Percentiles rank a stretch among this genome's conserved stretches.
These are phyloP conservation scores for Enteromius paludinosus DNA, from an alignment of 2,797 vertebrate species.

Conservation along the genomic window DNA sequence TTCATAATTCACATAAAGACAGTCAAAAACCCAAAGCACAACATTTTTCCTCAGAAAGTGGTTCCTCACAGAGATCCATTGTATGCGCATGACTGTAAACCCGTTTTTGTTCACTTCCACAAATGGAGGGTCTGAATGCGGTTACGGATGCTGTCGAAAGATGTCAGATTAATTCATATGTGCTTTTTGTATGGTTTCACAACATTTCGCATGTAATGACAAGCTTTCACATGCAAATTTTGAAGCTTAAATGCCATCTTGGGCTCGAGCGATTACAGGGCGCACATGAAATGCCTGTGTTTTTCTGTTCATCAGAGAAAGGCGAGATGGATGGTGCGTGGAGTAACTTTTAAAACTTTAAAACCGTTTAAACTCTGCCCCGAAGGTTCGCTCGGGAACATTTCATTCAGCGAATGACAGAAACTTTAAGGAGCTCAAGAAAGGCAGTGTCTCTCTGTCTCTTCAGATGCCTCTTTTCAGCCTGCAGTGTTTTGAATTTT, in stretches of 20 bases:
- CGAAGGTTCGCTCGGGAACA: background rate
- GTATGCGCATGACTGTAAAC: background rate
- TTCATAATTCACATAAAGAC: background rate
- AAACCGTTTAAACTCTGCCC: conserved; percentile 2
- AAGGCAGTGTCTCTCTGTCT: background rate
- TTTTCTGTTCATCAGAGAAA: background rate
- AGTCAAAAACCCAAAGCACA: background rate
- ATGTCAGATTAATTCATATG: background rate
- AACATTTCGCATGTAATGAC: conserved; percentile 1
- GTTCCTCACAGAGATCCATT: background rate
- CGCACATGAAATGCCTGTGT: background rate
- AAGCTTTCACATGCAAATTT: background rate
- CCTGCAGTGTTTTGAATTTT: conserved; percentile 32
- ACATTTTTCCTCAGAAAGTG: background rate
- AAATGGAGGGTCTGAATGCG: background rate
- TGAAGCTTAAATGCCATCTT: conserved; percentile 15
- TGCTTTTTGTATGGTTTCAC: background rate
- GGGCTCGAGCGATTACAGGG: background rate
- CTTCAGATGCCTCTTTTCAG: conserved; percentile 24
- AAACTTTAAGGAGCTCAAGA: conserved; percentile 31
- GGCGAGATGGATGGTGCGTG: background rate
- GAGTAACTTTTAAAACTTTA: conserved; percentile 23
- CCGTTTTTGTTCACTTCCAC: conserved; percentile 1
- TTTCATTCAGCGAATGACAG: conserved; percentile 36
- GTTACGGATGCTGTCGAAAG: background rate